phyloP scores from a whole-genome alignment of 2,888 invertebrate genomes.

The Chesias legatella region DNA sequence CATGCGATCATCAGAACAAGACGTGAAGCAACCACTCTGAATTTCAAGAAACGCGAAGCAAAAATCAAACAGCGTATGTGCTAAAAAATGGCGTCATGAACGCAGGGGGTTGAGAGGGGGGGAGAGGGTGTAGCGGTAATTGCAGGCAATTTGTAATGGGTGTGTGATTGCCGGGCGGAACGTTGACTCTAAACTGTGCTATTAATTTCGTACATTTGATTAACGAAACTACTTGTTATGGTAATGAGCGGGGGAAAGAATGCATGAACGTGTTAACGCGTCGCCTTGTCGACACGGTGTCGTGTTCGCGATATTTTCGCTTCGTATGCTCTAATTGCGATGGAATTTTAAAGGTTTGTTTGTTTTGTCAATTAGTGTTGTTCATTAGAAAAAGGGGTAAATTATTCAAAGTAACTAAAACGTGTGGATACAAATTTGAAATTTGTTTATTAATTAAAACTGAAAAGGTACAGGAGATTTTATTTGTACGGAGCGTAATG shows the following conservation, averaged over 20 bases:
- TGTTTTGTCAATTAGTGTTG: constrained; percentile 13
- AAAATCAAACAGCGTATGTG: constrained; percentile 42
- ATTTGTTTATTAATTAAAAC: no score
- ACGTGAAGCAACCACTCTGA: no score
- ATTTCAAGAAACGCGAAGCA: neutral
- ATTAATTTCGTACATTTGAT: constrained; percentile 81
- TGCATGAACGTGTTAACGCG: constrained; percentile 74
- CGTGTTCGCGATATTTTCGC: constrained; percentile 70
- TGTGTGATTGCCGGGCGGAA: constrained; percentile 75
- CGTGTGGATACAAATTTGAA: no score
- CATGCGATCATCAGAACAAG: no score
- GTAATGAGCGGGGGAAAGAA: constrained; percentile 76
- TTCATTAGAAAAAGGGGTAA: neutral
- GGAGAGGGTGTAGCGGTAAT: constrained; percentile 68
- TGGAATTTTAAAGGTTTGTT: constrained; percentile 35
- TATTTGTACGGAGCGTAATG: no score
- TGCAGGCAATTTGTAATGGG: constrained; percentile 76
- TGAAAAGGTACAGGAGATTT: no score
- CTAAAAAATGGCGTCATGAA: constrained; percentile 52
- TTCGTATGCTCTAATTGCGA: constrained; percentile 60
- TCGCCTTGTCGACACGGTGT: constrained; percentile 74
- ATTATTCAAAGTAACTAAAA: no score
- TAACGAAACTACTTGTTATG: constrained; percentile 80
- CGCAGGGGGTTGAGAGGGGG: constrained; percentile 46
- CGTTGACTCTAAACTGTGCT: constrained; percentile 75